phyloP scores from a whole-genome alignment of 92 coral and sea anemone genomes.

The Palythoa caribaeorum region DNA sequence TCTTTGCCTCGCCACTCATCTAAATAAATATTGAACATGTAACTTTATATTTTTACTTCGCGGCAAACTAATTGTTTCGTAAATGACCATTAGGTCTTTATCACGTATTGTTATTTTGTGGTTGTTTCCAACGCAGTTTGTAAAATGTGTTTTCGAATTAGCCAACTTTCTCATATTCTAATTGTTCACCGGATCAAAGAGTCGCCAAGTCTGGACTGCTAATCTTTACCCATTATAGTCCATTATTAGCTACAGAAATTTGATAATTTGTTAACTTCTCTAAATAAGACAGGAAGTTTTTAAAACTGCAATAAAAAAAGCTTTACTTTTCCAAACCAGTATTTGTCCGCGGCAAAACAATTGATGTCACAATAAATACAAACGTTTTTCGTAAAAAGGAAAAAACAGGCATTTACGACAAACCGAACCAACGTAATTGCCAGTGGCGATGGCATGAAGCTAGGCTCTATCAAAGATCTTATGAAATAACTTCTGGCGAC shows the following conservation, averaged over 20 bases:
- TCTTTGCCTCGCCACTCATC: neutral
- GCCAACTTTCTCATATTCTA: neutral
- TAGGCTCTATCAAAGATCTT: conserved; percentile 13
- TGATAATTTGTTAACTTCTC: neutral
- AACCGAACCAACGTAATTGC: neutral
- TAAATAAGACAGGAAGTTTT: neutral
- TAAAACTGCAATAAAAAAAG: neutral
- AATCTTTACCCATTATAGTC: neutral
- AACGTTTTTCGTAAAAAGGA: neutral
- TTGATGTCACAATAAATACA: neutral
- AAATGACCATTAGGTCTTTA: conserved; percentile 38
- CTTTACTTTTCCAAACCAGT: neutral
- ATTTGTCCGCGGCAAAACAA: neutral
- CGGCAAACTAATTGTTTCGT: conserved; percentile 43
- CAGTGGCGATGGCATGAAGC: conserved; percentile 3
- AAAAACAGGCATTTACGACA: conserved; percentile 14
- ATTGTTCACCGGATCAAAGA: neutral
- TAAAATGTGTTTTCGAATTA: neutral
- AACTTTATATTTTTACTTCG: conserved; percentile 39
- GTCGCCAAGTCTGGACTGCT: neutral
- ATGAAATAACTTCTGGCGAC: conserved; percentile 13
- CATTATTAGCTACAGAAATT: neutral
- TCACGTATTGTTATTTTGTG: conserved; percentile 26
- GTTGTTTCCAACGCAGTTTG: neutral
- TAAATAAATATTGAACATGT: conserved; percentile 41